Evolutionary conservation across 2,797 vertebrate species (phyloP).

Genomic region (Molossus molossus): DNA sequence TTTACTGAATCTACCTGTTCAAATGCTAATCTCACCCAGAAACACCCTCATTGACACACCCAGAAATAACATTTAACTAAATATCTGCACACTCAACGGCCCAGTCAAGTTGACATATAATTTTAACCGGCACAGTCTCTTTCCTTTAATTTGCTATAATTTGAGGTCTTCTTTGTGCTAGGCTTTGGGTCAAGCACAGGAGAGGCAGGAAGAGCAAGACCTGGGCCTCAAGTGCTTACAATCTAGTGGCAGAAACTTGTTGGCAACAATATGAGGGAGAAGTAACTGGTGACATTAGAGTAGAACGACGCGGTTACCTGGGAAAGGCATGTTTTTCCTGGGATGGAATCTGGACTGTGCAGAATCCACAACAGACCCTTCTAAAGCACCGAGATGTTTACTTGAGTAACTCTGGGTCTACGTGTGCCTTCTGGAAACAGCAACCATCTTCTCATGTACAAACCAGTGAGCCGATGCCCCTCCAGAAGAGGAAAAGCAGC

Average conservation of each 20-base stretch:
- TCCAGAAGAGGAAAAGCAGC: neutral
- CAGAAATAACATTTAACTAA: constrained; percentile 37
- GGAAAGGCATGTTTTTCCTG: neutral
- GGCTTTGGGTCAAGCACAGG: neutral
- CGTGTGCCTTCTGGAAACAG: neutral
- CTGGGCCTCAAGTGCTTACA: neutral
- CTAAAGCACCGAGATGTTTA: neutral
- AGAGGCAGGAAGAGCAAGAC: neutral
- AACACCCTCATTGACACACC: neutral
- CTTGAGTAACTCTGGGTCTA: neutral
- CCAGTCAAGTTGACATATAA: neutral
- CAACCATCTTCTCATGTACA: neutral
- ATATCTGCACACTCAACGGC: neutral
- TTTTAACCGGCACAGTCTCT: neutral
- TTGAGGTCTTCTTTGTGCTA: neutral
- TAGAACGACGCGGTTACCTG: neutral
- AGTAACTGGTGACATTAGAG: neutral
- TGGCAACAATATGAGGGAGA: neutral
- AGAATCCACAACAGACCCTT: neutral
- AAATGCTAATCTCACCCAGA: neutral
- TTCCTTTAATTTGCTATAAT: constrained; percentile 49
- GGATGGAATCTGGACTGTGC: neutral
- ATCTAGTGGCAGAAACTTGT: neutral
- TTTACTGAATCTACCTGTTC: neutral
- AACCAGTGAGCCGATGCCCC: neutral